Conservation (phyloP, 2,888 invertebrate species). For the Agonopterix subpropinquella region DNA sequence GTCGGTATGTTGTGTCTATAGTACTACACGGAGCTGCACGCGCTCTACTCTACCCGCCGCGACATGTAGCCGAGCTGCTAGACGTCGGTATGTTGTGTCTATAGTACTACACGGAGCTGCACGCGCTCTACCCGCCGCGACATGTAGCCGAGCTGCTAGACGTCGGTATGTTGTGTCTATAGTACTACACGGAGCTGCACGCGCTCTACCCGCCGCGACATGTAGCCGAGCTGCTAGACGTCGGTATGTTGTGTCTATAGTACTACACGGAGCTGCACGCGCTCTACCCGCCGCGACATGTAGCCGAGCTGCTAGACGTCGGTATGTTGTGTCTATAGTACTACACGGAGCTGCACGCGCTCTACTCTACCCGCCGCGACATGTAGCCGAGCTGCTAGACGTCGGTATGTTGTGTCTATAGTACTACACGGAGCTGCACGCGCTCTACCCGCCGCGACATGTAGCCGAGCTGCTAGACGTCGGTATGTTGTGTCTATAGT, state of each 20-base stretch:
- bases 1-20: no score
- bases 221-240: no score
- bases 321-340: no score
- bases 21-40: conserved; percentile 22
- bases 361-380: conserved; percentile 29
- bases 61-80: not conserved
- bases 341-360: conserved; percentile 25
- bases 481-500: no score
- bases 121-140: conserved; percentile 27
- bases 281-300: conserved; percentile 18
- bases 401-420: no score
- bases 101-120: conserved; percentile 14
- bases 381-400: no score
- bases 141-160: no score
- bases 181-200: conserved; percentile 19
- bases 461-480: no score
- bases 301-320: no score
- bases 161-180: no score
- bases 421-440: conserved; percentile 22
- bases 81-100: no score
- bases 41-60: conserved; percentile 31
- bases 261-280: conserved; percentile 25
- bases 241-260: no score
- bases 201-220: conserved; percentile 25
- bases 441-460: conserved; percentile 21